Conservation (phyloP, 2,797 vertebrate species). For the Syncerus caffer region DNA sequence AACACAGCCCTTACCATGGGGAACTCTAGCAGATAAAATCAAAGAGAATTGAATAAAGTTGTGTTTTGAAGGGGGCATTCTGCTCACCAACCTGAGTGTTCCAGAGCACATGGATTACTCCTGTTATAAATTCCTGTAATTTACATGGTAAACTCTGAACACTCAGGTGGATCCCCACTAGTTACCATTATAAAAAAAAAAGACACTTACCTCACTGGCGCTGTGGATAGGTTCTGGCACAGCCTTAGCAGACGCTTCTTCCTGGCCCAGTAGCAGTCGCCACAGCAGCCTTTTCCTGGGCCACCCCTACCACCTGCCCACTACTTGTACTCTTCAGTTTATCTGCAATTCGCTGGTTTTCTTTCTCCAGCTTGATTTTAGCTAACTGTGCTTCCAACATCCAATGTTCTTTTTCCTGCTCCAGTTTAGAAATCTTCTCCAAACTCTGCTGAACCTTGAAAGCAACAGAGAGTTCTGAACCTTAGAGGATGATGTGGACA, state of each 20-base stretch:
- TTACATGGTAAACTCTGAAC: background rate
- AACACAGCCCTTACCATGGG: background rate
- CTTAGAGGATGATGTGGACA: conserved; percentile 35
- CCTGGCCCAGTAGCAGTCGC: conserved; percentile 73
- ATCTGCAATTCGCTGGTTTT: conserved; percentile 90
- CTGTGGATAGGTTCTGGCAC: conserved; percentile 82
- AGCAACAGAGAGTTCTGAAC: conserved; percentile 45
- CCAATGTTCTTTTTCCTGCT: conserved; percentile 99
- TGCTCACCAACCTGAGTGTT: background rate
- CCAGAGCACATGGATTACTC: background rate
- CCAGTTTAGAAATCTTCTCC: conserved; percentile 96
- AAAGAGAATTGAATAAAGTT: background rate
- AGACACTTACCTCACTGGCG: conserved; percentile 89
- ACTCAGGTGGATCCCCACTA: background rate
- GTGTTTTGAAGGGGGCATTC: background rate
- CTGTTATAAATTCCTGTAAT: background rate
- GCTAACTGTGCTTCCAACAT: conserved; percentile 97
- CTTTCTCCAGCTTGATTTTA: conserved; percentile 96
- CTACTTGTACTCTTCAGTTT: conserved; percentile 84
- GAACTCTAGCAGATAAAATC: background rate
- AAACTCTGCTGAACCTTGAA: conserved; percentile 95
- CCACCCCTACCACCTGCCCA: conserved; percentile 69
- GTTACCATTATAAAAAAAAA: background rate
- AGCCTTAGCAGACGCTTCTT: conserved; percentile 78
- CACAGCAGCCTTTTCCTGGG: conserved; percentile 58